Evolutionary conservation across 2,797 vertebrate species (phyloP), one percentile per base, ranked within the genome.

Genomic region (Tamandua tetradactyla): DNA sequence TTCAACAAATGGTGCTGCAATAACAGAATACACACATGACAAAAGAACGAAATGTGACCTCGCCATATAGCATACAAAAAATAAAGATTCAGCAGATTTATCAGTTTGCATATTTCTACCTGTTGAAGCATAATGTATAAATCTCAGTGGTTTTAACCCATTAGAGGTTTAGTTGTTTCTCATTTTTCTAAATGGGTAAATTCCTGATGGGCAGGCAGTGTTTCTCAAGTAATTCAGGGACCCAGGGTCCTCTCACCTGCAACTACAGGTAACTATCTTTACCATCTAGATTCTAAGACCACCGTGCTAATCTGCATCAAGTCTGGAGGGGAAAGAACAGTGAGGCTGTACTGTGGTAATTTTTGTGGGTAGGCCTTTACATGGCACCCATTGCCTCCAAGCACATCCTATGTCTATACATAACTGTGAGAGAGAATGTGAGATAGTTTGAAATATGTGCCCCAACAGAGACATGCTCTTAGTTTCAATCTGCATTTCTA

Each of bases 341-440:
- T 12, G 30, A 49, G 1, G 3, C n/a, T 69, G 74, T 27, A 5
- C 55, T 0, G 5, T 44, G 20, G n/a, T 13, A 89, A 3, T 3
- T 32, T 79, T 82, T 40, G 1, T 7, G 5, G 7, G 0, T 2
- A 59, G 47, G 2, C 2, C 18, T 86, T n/a, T 5, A 7, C 2
- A 11, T 42, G 42, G 20, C 49, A 47, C 1, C 7, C 0, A 0
- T 4, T 23, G 15, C 10, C 2, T 75, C 7, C 20, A n/a, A 2
- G 7, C 3, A 23, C 6, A 1, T 22, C 52, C 18, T 25, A 3
- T 25, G 9, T 75, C 14, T 18, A 22, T 12, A 40, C 1, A 0
- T 23, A 37, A 17, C 7, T 27, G 35, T 71, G 3, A 30, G n/a
- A 85, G 32, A 66, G 12, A 49, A 49, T 49, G 12, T 49, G 49